Evolutionary conservation across 2,888 invertebrate genomes (phyloP).

Genomic region (Plagiodera versicolora): DNA sequence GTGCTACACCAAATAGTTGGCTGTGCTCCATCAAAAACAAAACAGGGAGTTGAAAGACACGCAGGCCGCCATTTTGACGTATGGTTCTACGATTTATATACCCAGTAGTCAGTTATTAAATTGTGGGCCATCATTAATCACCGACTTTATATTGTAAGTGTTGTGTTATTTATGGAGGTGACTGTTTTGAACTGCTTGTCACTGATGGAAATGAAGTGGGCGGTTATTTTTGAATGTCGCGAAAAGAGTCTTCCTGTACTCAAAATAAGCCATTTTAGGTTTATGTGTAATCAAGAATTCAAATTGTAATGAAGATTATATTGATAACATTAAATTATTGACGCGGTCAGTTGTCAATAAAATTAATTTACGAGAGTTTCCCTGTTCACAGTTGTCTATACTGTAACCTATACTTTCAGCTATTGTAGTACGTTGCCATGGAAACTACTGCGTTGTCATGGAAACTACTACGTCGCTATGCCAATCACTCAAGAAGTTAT

Average conservation of each 20-base stretch:
- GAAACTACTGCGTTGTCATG: too few relatives aligned
- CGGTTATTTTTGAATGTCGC: background rate
- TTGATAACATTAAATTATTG: too few relatives aligned
- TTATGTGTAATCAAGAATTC: too few relatives aligned
- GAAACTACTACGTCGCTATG: too few relatives aligned
- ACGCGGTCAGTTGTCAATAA: too few relatives aligned
- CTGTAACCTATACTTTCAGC: too few relatives aligned
- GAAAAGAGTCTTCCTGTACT: background rate
- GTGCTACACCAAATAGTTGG: conserved; percentile 42
- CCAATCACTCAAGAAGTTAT: too few relatives aligned
- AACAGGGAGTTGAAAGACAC: conserved; percentile 39
- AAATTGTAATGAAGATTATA: conserved; percentile 13
- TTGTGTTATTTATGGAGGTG: conserved; percentile 38
- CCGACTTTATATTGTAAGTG: conserved; percentile 46
- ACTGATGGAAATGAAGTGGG: background rate
- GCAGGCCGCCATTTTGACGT: conserved; percentile 48
- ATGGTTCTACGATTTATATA: conserved; percentile 44
- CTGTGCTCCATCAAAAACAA: conserved; percentile 49
- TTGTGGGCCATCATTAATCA: conserved; percentile 48
- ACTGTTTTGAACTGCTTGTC: conserved; percentile 9
- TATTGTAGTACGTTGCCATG: too few relatives aligned
- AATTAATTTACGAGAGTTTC: too few relatives aligned
- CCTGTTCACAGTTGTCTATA: too few relatives aligned
- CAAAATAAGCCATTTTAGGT: background rate
- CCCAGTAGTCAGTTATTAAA: conserved; percentile 49